A percentile compares a stretch with the other conserved stretches of the same genome.
phyloP scores from a whole-genome alignment of 2,797 vertebrate species.

The Enteromius anoplus region DNA sequence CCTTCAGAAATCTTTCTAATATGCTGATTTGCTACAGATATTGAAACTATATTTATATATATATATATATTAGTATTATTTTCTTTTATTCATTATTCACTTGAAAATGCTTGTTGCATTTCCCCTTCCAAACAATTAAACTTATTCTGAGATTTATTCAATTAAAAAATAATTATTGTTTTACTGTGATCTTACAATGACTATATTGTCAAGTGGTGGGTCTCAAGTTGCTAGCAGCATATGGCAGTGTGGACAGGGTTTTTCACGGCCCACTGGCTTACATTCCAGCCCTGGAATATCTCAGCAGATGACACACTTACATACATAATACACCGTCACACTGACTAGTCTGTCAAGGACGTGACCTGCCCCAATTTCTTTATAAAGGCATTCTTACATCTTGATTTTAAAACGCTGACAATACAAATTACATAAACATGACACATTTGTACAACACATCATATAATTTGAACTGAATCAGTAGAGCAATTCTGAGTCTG shows the following conservation, averaged over 20 bases:
- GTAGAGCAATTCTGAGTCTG: not conserved
- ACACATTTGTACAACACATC: not conserved
- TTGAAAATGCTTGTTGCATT: not conserved
- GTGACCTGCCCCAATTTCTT: not conserved
- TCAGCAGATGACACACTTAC: constrained; percentile 15
- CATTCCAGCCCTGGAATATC: constrained; percentile 38
- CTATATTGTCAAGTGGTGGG: constrained; percentile 11
- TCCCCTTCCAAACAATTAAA: not conserved
- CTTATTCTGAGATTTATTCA: not conserved
- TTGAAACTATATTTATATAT: not conserved
- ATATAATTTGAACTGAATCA: not conserved
- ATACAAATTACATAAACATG: not conserved
- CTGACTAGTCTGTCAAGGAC: constrained; percentile 32
- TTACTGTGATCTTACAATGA: not conserved
- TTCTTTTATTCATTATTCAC: too few relatives aligned
- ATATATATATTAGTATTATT: too few relatives aligned
- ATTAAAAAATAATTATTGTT: not conserved
- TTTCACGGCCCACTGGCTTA: constrained; percentile 11
- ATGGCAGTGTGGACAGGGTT: constrained; percentile 16
- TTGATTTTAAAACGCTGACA: not conserved
- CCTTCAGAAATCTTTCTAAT: not conserved
- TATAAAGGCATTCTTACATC: not conserved
- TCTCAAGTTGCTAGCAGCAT: constrained; percentile 32
- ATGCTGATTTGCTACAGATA: not conserved
- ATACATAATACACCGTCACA: constrained; percentile 28